A percentile compares a stretch with the other conserved stretches of the same genome.
These are phyloP conservation scores for Boloria selene DNA, from an alignment of 2,888 invertebrate genomes.

Conservation along the genomic window DNA sequence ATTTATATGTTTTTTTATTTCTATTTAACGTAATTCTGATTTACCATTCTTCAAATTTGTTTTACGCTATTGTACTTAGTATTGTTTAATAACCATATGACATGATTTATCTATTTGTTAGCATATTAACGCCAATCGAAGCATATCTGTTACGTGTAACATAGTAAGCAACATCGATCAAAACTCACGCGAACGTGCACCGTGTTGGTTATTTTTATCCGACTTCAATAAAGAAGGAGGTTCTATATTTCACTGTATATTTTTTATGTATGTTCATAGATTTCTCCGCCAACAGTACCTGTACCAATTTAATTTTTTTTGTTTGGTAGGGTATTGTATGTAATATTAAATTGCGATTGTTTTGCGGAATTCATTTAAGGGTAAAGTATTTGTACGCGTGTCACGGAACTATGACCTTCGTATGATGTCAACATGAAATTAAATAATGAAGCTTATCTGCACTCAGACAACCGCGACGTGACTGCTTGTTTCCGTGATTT, in stretches of 20 bases:
- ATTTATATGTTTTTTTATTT: no score
- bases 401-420: slow-evolving; percentile 58
- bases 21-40: no score
- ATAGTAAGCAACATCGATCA: slow-evolving; percentile 21
- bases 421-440: slow-evolving; percentile 55
- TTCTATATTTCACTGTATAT: no score
- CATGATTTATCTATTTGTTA: slow-evolving; percentile 18
- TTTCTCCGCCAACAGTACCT: no score
- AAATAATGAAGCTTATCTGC: slow-evolving; percentile 54
- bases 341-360: slow-evolving; percentile 24
- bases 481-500: slow-evolving; percentile 38
- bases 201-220: slow-evolving; percentile 9
- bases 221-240: no score
- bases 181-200: slow-evolving; percentile 21
- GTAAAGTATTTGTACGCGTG: slow-evolving; percentile 52
- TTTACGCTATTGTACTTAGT: no score
- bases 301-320: no score
- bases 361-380: slow-evolving; percentile 15
- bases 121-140: slow-evolving; percentile 10
- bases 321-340: not conserved
- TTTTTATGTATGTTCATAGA: no score
- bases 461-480: slow-evolving; percentile 35
- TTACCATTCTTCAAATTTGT: no score
- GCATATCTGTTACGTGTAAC: slow-evolving; percentile 20
- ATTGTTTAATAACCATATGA: slow-evolving; percentile 4